A percentile compares a stretch with the other conserved stretches of the same genome.
These are phyloP conservation scores for Drosophila vallismaia DNA, from an alignment of 2,888 invertebrate species.

Conservation along the genomic window DNA sequence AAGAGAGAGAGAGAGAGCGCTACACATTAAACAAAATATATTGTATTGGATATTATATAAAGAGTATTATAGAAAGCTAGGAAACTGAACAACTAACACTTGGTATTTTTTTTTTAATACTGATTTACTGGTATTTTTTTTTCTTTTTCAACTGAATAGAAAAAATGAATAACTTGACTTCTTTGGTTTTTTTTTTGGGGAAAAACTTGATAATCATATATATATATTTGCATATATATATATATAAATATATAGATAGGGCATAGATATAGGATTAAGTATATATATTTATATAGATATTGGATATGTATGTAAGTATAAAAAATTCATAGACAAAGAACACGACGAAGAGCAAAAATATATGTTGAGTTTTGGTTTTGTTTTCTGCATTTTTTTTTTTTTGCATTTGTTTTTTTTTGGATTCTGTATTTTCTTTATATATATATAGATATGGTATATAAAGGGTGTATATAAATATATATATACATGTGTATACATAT, in stretches of 20 bases:
- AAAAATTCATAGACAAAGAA: constrained; percentile 83
- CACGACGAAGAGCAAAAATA: constrained; percentile 84
- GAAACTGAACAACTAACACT: constrained; percentile 52
- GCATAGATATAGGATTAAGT: constrained; percentile 23
- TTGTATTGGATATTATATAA: neutral
- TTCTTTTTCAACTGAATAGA: constrained; percentile 22
- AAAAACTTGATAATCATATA: constrained; percentile 29
- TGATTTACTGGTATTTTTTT: constrained; percentile 12
- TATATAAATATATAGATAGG: constrained; percentile 37
- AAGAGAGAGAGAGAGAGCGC: constrained; percentile 40
- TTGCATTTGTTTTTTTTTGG: constrained; percentile 35
- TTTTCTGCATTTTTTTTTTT: constrained; percentile 55
- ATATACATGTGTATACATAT: constrained; percentile 18
- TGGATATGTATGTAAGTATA: constrained; percentile 38
- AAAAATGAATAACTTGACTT: constrained; percentile 29
- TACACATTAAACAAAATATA: constrained; percentile 41
- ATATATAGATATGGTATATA: constrained; percentile 14
- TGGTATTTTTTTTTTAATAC: constrained; percentile 3
- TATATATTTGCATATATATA: constrained; percentile 16
- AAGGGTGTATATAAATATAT: constrained; percentile 17
- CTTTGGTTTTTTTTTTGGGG: constrained; percentile 6
- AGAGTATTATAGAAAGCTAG: constrained; percentile 40
- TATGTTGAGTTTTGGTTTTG: constrained; percentile 75
- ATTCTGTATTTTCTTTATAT: constrained; percentile 22
- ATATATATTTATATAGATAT: constrained; percentile 39